Conservation (phyloP, 2,888 invertebrate species). For the Drosophila atripex region DNA sequence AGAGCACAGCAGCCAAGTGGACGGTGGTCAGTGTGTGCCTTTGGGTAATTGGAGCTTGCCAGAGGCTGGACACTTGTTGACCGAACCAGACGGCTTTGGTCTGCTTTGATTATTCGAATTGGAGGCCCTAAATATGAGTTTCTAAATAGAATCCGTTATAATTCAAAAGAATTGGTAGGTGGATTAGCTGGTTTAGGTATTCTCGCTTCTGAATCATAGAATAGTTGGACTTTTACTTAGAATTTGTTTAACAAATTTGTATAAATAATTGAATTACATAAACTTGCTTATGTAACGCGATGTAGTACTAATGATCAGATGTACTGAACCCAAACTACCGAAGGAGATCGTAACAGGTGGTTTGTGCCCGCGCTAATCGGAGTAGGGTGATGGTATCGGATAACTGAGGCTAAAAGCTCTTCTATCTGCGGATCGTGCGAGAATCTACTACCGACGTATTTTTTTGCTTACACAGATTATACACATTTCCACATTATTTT, state of each 20-base stretch:
- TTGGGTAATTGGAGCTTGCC: background rate
- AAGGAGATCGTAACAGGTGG: conserved; percentile 61
- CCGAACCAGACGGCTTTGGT: conserved; percentile 10
- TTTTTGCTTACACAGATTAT: background rate
- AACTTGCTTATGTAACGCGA: too few relatives aligned
- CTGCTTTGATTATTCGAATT: background rate
- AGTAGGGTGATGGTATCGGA: background rate
- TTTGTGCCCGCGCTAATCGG: conserved; percentile 34
- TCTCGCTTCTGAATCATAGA: too few relatives aligned
- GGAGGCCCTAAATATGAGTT: background rate
- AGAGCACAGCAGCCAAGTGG: conserved; percentile 30
- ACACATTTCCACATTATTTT: too few relatives aligned
- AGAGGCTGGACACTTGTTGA: conserved; percentile 38
- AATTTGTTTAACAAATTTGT: too few relatives aligned
- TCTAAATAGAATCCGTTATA: too few relatives aligned
- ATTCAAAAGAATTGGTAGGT: too few relatives aligned
- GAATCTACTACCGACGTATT: background rate
- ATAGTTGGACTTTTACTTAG: too few relatives aligned
- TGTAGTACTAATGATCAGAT: background rate
- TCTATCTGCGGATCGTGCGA: background rate
- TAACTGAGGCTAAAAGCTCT: background rate
- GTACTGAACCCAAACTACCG: background rate
- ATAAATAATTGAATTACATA: too few relatives aligned
- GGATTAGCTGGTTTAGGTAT: too few relatives aligned
- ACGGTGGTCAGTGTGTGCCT: conserved; percentile 46